Evolutionary conservation across 2,888 invertebrate genomes (phyloP), one percentile per base, ranked within the genome.

Genomic region (Polietes domitor): DNA sequence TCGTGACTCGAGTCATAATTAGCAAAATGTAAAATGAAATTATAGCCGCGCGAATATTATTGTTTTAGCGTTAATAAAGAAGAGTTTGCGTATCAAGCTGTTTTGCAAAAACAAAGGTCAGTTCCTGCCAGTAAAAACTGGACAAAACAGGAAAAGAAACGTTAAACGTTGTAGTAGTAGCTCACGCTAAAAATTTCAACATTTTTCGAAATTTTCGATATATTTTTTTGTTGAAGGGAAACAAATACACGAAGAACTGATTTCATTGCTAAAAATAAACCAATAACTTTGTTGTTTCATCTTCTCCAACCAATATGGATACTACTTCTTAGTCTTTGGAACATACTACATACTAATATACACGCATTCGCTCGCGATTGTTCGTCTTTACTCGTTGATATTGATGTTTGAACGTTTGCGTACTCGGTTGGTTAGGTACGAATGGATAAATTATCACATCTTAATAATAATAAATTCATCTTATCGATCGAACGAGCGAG

Each of bases 1-100:
- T 82, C 82, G 82, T 82, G 82, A 82, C 82, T 82, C 73, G 43
- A 43, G 58, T 70, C 68, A 61, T 72, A 80, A 72, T 76, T 76
- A 76, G 43, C 32, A 55, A 55, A 76, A 50, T 53, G 53, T 53
- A 53, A 53, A 53, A 53, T 19, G 15, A n/a, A 47, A 47, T 47
- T 47, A 47, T 47, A n/a, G 47, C 47, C 47, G 47, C 47, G 47
- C 12, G 47, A 58, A 50, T 53, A 5, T 37, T 19, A 53, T 71
- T 37, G 19, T 21, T 65, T 63, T 17, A 32, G 50, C 70, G 24
- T 70, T 47, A 47, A n/a, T 15, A 47, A 47, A 70, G 26, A 70
- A 41, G 9, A 70, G 26, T 47, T 68, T 32, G 19, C 68, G 71
- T 47, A n/a, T 70, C 19, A 73, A 73, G 17, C 19, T 19, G n/a